These are phyloP conservation scores for Mya arenaria DNA, from an alignment of 1,140 invertebrate genomes.

Conservation along the genomic window DNA sequence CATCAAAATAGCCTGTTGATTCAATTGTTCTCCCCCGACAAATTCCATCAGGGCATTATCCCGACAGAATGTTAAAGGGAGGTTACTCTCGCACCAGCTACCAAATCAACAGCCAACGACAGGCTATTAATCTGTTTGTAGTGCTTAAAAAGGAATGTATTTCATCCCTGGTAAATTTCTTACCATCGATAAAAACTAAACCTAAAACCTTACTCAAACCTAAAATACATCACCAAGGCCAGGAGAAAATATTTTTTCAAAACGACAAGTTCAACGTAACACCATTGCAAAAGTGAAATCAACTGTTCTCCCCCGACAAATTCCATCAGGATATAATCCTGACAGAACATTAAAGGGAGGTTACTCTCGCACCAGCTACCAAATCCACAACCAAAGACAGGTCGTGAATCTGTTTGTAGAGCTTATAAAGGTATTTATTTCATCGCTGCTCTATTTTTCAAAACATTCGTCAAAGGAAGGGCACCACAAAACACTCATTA, in stretches of 20 bases:
- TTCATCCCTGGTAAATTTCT: too few relatives aligned
- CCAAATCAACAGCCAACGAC: neutral
- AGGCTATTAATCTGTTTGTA: neutral
- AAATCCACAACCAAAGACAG: neutral
- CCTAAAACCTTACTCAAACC: too few relatives aligned
- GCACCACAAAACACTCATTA: too few relatives aligned
- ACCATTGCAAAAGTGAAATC: too few relatives aligned
- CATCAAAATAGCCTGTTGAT: neutral
- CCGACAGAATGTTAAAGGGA: neutral
- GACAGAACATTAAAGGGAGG: neutral
- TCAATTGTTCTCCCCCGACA: conserved; percentile 12
- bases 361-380: conserved; percentile 50
- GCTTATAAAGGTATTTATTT: too few relatives aligned
- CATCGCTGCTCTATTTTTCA: too few relatives aligned
- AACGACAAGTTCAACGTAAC: too few relatives aligned
- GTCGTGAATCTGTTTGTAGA: conserved; percentile 27
- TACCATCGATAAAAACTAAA: too few relatives aligned
- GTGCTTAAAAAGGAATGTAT: too few relatives aligned
- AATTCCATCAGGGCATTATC: neutral
- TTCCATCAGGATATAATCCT: neutral
- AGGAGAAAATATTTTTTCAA: too few relatives aligned
- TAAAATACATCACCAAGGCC: too few relatives aligned
- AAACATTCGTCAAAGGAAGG: too few relatives aligned
- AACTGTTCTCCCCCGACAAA: conserved; percentile 12
- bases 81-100: neutral